Percentiles rank a stretch among this genome's conserved stretches.
phyloP scores from a whole-genome alignment of 2,113 vertebrate species.

The Colius striatus region DNA sequence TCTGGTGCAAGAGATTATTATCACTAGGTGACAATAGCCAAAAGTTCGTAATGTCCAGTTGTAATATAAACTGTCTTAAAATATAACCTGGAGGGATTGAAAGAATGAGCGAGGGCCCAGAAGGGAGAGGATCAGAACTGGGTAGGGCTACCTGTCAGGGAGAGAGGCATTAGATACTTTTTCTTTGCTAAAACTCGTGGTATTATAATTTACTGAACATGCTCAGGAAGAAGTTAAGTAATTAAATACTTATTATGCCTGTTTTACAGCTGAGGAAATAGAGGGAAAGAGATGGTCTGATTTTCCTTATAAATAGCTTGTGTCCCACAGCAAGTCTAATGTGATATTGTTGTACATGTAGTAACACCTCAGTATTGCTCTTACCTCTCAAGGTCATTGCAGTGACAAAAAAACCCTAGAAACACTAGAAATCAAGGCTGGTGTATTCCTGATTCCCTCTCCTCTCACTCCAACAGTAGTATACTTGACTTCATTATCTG shows the following conservation, averaged over 20 bases:
- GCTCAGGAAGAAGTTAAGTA: not conserved
- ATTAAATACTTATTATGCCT: not conserved
- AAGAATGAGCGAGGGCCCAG: not conserved
- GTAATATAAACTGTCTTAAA: constrained; percentile 5
- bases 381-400: not conserved
- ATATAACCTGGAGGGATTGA: not conserved
- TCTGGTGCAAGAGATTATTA: not conserved
- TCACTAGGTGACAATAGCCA: not conserved
- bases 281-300: not conserved
- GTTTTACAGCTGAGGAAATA: not conserved
- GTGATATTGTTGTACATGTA: not conserved
- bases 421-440: not conserved
- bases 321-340: not conserved
- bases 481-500: not conserved
- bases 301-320: not conserved
- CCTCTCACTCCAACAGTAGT: not conserved
- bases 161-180: not conserved
- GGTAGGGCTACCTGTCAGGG: not conserved
- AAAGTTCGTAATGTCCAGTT: not conserved
- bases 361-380: not conserved
- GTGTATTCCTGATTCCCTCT: not conserved
- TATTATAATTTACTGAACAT: not conserved
- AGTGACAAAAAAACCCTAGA: not conserved
- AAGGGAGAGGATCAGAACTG: not conserved
- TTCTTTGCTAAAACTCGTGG: not conserved